Evolutionary conservation across 2,888 invertebrate genomes (phyloP).

Genomic region (Coleophora deauratella): DNA sequence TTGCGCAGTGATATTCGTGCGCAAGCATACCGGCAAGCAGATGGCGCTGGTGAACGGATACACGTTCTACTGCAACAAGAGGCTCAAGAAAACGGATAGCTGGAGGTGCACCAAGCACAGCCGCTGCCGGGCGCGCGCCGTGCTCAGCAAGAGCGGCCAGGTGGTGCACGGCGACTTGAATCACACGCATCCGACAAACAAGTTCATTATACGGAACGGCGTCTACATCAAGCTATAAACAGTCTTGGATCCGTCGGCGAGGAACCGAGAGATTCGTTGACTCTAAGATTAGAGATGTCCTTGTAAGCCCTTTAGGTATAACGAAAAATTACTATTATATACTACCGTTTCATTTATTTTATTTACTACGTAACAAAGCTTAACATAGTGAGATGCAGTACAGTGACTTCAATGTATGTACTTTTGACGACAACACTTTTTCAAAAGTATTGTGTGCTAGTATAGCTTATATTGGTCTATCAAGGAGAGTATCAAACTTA

Average conservation of each 20-base stretch:
- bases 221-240: background rate
- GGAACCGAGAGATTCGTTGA: too few species aligned
- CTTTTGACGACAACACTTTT: too few species aligned
- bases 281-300: background rate
- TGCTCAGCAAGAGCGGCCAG: background rate
- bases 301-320: too few species aligned
- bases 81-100: background rate
- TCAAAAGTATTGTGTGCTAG: too few species aligned
- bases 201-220: background rate
- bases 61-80: background rate
- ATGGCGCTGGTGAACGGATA: background rate
- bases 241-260: too few species aligned
- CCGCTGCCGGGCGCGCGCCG: background rate
- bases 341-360: background rate
- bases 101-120: background rate
- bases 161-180: background rate
- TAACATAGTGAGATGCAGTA: too few species aligned
- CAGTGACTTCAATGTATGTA: too few species aligned
- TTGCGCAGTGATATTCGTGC: background rate
- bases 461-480: too few species aligned
- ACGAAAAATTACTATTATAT: background rate
- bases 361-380: background rate
- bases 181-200: background rate
- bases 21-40: background rate
- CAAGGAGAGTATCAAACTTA: too few species aligned